Conservation (phyloP, 2,797 vertebrate species). For the Podargus strigoides region DNA sequence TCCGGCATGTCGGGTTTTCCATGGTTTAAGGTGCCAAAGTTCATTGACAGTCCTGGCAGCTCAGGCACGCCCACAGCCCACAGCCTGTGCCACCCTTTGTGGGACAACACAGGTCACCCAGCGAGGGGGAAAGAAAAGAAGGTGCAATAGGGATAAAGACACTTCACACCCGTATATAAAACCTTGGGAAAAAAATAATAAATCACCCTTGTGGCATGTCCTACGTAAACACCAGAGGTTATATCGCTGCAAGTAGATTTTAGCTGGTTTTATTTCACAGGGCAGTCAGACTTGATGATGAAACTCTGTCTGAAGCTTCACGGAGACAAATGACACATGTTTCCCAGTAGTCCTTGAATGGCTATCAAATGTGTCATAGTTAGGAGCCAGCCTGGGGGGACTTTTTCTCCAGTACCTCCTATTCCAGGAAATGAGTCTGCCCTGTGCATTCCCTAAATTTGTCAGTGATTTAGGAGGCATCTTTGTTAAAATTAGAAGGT, state of each 20-base stretch:
- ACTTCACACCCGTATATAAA: neutral
- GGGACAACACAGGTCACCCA: neutral
- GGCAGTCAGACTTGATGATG: constrained; percentile 12
- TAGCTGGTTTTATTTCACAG: neutral
- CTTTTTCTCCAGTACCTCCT: constrained; percentile 29
- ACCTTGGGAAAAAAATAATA: neutral
- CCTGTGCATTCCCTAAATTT: neutral
- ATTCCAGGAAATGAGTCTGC: constrained; percentile 35
- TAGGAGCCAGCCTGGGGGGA: constrained; percentile 29
- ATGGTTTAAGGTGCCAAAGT: constrained; percentile 37
- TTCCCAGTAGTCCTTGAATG: constrained; percentile 42
- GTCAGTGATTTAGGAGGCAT: neutral
- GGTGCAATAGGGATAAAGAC: neutral
- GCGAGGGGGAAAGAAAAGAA: neutral
- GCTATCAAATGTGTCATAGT: constrained; percentile 60
- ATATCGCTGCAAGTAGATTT: neutral
- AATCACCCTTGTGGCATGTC: neutral
- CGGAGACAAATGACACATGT: neutral
- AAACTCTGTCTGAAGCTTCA: constrained; percentile 28
- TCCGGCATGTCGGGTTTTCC: constrained; percentile 10
- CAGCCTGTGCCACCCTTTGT: neutral
- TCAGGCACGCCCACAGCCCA: neutral
- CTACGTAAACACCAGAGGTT: neutral
- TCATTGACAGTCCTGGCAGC: neutral
- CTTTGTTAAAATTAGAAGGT: neutral